A percentile compares a stretch with the other conserved stretches of the same genome.
Evolutionary conservation across 2,888 invertebrate species (phyloP).

Genomic region (Melieria picta): DNA sequence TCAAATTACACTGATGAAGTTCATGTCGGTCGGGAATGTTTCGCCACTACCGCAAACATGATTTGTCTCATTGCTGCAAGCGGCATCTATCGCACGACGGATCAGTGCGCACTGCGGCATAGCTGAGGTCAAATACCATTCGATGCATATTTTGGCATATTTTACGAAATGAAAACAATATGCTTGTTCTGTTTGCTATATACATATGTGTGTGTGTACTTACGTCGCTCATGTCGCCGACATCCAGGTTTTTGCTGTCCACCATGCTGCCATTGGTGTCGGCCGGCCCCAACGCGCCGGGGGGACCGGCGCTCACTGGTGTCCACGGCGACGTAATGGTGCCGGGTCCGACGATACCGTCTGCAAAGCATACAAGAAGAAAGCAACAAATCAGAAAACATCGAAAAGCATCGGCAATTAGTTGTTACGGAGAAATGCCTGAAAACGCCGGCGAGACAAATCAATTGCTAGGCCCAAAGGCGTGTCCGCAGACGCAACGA

Average conservation of each 20-base stretch:
- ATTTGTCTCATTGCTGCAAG: too few species aligned
- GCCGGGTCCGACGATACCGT: slow-evolving; percentile 82
- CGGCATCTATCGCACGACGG: too few species aligned
- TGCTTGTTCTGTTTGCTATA: neutral
- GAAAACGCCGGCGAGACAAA: too few species aligned
- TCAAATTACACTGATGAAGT: slow-evolving; percentile 43
- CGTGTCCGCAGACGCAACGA: too few species aligned
- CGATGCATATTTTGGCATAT: slow-evolving; percentile 16
- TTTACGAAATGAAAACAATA: too few species aligned
- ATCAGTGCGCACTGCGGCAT: neutral
- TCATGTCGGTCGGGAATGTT: slow-evolving; percentile 20
- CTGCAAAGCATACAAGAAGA: slow-evolving; percentile 67
- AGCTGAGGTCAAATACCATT: slow-evolving; percentile 29
- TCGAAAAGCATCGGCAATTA: too few species aligned
- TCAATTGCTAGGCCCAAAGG: too few species aligned
- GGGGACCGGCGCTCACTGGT: slow-evolving; percentile 83
- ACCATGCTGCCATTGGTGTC: slow-evolving; percentile 93
- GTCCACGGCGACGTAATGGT: slow-evolving; percentile 98
- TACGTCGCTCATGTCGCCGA: slow-evolving; percentile 91
- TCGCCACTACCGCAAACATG: too few species aligned
- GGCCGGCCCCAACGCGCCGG: slow-evolving; percentile 72
- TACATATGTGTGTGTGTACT: slow-evolving; percentile 59
- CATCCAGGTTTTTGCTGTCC: slow-evolving; percentile 91
- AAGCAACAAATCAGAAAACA: slow-evolving; percentile 19
- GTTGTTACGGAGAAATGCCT: too few species aligned